Evolutionary conservation across 1,140 invertebrate genomes (phyloP), one percentile per base, ranked within the genome.

Genomic region (Dysdera silvatica): DNA sequence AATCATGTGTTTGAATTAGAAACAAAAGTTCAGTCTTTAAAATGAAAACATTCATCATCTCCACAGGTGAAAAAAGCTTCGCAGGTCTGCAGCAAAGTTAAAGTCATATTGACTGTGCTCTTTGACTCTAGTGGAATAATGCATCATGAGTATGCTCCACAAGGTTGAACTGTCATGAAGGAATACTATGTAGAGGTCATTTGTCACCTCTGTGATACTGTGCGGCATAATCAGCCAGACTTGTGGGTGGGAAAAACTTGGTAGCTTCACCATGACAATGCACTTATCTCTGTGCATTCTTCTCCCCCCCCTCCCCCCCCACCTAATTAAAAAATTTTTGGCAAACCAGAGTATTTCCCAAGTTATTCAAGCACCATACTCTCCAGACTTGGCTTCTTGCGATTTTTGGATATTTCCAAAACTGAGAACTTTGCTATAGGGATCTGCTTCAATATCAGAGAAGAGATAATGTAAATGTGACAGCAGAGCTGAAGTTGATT

Each of bases 301-400:
- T n/a, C n/a, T n/a, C n/a, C n/a, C n/a, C n/a, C n/a, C 37, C 37
- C 37, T 16, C 20, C 20, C 37, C 20, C 14, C 20, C 14, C 20
- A 40, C 20, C 37, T 40, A 20, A 40, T 40, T 40, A 16, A 40
- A 20, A n/a, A n/a, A 16, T 69, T 67, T 67, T 68, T 70, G 58
- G 58, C 45, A 48, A 62, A 62, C 54, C 61, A 74, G 55, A 55
- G 51, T 4, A 69, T 71, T 61, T 29, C 70, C 20, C 20, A 66
- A 26, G 24, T 72, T 47, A 58, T 55, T 14, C 71, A 74, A 43
- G 57, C 73, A 61, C 71, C 68, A 8, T 76, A 75, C 65, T 74
- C 70, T 16, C 71, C n/a, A n/a, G n/a, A n/a, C n/a, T n/a, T n/a
- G n/a, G n/a, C n/a, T n/a, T n/a, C n/a, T n/a, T n/a, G n/a, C n/a